phyloP scores from a whole-genome alignment of 2,797 vertebrate species.

The Taenioides sp. region DNA sequence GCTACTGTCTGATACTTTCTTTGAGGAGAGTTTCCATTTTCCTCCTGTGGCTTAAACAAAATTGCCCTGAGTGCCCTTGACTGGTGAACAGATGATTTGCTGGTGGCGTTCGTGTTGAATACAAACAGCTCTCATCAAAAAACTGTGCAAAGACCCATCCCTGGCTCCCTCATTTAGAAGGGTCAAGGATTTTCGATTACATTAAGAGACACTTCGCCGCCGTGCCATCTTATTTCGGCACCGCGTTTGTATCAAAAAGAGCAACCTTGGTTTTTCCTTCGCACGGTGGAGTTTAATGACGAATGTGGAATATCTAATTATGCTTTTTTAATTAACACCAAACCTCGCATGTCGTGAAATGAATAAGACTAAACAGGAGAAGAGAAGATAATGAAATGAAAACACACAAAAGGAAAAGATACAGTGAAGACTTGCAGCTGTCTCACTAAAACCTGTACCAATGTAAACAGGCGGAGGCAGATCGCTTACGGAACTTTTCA shows the following conservation, averaged over 20 bases:
- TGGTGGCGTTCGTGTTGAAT: background rate
- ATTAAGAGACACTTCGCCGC: background rate
- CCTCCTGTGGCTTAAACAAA: constrained; percentile 1
- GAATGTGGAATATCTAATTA: constrained; percentile 17
- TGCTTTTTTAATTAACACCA: constrained; percentile 21
- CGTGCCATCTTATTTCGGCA: background rate
- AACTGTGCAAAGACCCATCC: constrained; percentile 1
- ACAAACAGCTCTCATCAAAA: background rate
- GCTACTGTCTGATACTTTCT: background rate
- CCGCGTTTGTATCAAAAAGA: background rate
- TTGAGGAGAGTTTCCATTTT: background rate
- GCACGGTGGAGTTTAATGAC: background rate
- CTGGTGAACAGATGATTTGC: constrained; percentile 1
- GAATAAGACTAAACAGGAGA: constrained; percentile 43
- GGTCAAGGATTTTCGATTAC: constrained; percentile 9
- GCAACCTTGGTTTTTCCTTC: background rate
- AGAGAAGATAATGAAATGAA: constrained; percentile 40
- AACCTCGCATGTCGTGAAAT: constrained; percentile 32
- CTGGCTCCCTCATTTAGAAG: constrained; percentile 1
- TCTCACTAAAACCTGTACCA: constrained; percentile 31
- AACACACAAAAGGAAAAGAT: constrained; percentile 39
- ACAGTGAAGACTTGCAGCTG: constrained; percentile 60
- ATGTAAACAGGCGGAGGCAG: constrained; percentile 37
- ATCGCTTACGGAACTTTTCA: constrained; percentile 30
- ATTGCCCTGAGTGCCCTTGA: constrained; percentile 8